These are phyloP conservation scores for Cyprinella venusta DNA, from an alignment of 2,797 vertebrate genomes.

Conservation along the genomic window DNA sequence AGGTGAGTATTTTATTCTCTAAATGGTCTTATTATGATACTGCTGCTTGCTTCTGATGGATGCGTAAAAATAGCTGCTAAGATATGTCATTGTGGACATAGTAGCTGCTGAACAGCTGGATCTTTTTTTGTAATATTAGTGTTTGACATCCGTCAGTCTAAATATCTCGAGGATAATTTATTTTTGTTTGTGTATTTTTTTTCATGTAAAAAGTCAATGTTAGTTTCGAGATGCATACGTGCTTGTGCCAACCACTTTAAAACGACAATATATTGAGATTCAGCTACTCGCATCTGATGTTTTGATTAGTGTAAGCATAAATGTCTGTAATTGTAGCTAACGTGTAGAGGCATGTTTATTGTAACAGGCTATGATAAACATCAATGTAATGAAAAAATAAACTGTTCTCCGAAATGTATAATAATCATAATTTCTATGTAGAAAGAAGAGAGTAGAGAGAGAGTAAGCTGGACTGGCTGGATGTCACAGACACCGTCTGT, in stretches of 20 bases:
- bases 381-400: constrained; percentile 36
- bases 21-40: constrained; percentile 3
- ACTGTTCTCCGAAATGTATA: constrained; percentile 42
- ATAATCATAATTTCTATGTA: constrained; percentile 58
- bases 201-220: background rate
- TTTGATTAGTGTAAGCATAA: background rate
- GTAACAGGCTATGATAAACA: constrained; percentile 1
- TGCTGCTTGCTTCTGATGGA: background rate
- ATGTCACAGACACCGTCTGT: constrained; percentile 62
- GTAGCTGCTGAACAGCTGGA: background rate
- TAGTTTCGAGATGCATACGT: background rate
- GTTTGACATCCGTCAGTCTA: constrained; percentile 29
- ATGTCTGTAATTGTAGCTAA: background rate
- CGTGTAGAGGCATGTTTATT: background rate
- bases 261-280: background rate
- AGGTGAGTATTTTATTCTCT: constrained; percentile 84
- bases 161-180: background rate
- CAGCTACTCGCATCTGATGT: background rate
- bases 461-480: constrained; percentile 63
- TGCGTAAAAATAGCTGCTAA: background rate
- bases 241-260: constrained; percentile 1
- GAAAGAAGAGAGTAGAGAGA: constrained; percentile 56
- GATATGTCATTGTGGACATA: background rate
- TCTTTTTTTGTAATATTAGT: background rate
- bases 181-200: constrained; percentile 6